Evolutionary conservation across 2,113 vertebrate genomes (phyloP).

Genomic region (Neomonachus schauinslandi): DNA sequence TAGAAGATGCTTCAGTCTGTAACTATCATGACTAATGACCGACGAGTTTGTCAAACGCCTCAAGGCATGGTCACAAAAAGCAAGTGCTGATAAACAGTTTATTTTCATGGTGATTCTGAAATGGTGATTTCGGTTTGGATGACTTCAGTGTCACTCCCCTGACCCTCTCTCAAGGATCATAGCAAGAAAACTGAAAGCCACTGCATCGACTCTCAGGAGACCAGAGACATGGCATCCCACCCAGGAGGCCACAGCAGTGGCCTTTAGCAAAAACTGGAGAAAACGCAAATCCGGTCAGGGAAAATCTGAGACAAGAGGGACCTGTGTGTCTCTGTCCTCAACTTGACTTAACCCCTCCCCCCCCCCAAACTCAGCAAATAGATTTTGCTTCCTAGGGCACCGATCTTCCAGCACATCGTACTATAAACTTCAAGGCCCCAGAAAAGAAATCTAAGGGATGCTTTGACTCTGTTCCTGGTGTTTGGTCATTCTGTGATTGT

Average conservation of each 20-base stretch:
- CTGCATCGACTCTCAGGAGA: background rate
- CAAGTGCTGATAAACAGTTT: background rate
- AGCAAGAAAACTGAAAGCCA: background rate
- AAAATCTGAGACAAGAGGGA: background rate
- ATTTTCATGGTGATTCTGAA: conserved; percentile 18
- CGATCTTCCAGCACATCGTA: background rate
- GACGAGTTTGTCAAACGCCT: background rate
- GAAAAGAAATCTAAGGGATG: background rate
- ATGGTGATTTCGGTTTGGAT: conserved; percentile 36
- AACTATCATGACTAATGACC: background rate
- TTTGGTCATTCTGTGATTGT: background rate
- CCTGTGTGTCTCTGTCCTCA: background rate
- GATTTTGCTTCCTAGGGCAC: background rate
- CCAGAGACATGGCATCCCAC: background rate
- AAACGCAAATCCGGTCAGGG: background rate
- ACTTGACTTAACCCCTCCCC: background rate
- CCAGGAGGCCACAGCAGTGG: background rate
- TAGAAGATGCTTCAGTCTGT: background rate
- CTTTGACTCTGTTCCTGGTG: background rate
- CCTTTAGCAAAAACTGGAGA: background rate
- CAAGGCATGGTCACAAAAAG: background rate
- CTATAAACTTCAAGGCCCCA: background rate
- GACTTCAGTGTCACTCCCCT: background rate
- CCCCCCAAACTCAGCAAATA: background rate
- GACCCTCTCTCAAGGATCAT: background rate